phyloP scores from a whole-genome alignment of 2,888 invertebrate genomes.

The Eupithecia centaureata region DNA sequence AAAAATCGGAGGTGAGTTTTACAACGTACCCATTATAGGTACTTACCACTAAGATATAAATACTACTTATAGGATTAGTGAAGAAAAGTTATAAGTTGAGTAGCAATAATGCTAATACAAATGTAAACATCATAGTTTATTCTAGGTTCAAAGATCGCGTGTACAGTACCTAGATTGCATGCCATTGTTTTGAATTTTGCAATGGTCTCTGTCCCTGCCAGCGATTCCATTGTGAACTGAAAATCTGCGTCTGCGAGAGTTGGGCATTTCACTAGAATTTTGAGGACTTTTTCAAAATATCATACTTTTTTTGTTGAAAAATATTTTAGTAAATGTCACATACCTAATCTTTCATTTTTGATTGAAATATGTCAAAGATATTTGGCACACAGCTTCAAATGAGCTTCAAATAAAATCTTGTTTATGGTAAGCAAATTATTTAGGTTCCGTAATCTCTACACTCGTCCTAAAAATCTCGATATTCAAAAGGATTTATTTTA shows the following conservation, averaged over 20 bases:
- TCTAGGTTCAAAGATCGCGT: background rate
- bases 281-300: conserved; percentile 42
- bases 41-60: no score
- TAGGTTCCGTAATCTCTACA: background rate
- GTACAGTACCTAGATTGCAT: conserved; percentile 58
- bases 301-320: conserved; percentile 24
- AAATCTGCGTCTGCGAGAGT: conserved; percentile 71
- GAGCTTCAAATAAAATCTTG: background rate
- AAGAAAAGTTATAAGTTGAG: no score
- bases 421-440: background rate
- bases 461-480: no score
- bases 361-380: conserved; percentile 16
- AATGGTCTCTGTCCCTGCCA: conserved; percentile 43
- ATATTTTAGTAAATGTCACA: conserved; percentile 11
- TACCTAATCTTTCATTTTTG: conserved; percentile 36
- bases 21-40: background rate
- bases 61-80: no score
- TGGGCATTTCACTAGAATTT: conserved; percentile 69
- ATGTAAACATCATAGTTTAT: background rate
- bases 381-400: background rate
- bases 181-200: conserved; percentile 56
- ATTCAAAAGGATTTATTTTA: background rate
- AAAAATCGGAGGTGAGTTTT: background rate
- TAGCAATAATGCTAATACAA: background rate
- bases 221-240: conserved; percentile 68